Conservation (phyloP, 2,888 invertebrate species). For the Macaria liturata region DNA sequence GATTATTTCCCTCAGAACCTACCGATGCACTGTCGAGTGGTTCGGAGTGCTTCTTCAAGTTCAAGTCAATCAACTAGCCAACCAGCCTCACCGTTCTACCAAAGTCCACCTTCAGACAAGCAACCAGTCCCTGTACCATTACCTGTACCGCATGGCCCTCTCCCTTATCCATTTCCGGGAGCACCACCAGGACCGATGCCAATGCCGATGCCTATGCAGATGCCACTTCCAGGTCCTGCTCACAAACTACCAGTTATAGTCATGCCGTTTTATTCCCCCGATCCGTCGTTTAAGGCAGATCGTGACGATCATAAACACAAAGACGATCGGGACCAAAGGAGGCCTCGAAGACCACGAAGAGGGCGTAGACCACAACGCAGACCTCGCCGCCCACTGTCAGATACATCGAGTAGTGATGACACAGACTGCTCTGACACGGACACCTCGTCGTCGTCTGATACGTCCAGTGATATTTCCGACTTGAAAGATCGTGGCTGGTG, state of each 20-base stretch:
- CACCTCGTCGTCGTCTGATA: conserved; percentile 38
- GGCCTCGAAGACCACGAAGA: conserved; percentile 7
- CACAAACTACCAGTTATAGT: conserved; percentile 73
- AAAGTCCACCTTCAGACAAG: conserved; percentile 41
- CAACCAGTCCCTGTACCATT: conserved; percentile 39
- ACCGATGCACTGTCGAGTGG: conserved; percentile 76
- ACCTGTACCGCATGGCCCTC: conserved; percentile 35
- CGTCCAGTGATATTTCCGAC: conserved; percentile 31
- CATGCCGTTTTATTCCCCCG: conserved; percentile 75
- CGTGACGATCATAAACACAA: too few species aligned
- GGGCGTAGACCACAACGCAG: background rate
- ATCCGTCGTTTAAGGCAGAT: conserved; percentile 44
- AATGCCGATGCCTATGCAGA: conserved; percentile 32
- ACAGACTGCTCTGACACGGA: conserved; percentile 21
- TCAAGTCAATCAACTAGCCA: background rate
- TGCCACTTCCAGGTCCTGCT: conserved; percentile 43
- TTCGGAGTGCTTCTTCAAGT: conserved; percentile 35
- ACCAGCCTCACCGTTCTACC: conserved; percentile 29
- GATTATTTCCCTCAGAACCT: conserved; percentile 67
- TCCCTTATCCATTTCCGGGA: conserved; percentile 26
- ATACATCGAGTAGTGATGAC: background rate
- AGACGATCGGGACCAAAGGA: background rate
- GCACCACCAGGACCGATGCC: conserved; percentile 10
- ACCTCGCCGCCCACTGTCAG: background rate
- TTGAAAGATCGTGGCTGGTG: conserved; percentile 46